Evolutionary conservation across 1,140 invertebrate species (phyloP).

Genomic region (Hestina assimilis): DNA sequence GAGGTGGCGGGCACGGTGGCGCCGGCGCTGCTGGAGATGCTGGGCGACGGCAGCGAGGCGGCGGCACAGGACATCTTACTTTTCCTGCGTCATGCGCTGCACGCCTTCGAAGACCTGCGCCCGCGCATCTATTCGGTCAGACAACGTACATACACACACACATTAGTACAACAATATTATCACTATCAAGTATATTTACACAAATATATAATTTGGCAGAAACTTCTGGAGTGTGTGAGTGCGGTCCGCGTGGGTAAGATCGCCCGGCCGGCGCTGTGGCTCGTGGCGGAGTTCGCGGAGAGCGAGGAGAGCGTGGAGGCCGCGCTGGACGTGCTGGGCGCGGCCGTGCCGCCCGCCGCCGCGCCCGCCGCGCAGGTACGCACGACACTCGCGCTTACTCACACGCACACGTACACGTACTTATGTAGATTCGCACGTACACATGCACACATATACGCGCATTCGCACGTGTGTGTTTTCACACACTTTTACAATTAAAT

Average conservation of each 20-base stretch:
- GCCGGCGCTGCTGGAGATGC: constrained; percentile 96
- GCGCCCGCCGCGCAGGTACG: constrained; percentile 51
- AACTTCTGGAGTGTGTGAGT: constrained; percentile 89
- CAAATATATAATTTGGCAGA: too few species aligned
- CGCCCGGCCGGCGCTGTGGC: constrained; percentile 98
- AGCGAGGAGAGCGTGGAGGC: constrained; percentile 87
- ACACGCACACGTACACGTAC: background rate
- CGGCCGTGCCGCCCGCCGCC: constrained; percentile 87
- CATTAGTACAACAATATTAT: too few species aligned
- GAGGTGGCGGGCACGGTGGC: constrained; percentile 97
- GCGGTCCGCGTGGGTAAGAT: constrained; percentile 91
- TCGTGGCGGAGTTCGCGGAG: constrained; percentile 96
- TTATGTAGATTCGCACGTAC: background rate
- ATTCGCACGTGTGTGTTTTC: too few species aligned
- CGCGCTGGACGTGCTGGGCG: constrained; percentile 87
- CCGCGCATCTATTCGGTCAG: constrained; percentile 76
- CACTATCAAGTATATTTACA: too few species aligned
- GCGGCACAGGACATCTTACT: constrained; percentile 96
- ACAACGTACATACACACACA: too few species aligned
- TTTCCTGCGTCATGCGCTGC: constrained; percentile 96
- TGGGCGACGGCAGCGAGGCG: constrained; percentile 96
- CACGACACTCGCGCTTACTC: too few species aligned
- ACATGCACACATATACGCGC: background rate
- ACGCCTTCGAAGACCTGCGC: constrained; percentile 91
- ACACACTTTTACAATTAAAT: too few species aligned